Base-by-base conservation (phyloP, 2,888 invertebrate species). In the Syritta pipiens region DNA sequence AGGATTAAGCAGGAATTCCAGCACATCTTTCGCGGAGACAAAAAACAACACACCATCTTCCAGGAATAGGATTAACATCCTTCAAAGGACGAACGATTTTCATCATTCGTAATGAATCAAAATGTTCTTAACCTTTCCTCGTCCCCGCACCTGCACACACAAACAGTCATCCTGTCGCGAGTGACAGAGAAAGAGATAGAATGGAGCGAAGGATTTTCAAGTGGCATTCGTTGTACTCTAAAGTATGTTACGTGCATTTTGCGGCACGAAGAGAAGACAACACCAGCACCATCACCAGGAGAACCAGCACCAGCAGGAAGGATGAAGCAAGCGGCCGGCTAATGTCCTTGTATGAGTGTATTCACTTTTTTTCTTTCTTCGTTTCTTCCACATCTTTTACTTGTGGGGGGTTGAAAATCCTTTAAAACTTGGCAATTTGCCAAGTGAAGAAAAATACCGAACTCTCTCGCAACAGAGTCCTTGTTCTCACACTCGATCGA, bases 231-330 rank as follows among this genome's bases (percentile, higher is more conserved):
- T 77, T 77, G 77, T 76, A 76, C 76, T 77, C 71, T 77, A 77
- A 77, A 77, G 71, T 77, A 77, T 77, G 77, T 67, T 77, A 77
- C 72, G 65, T 77, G 72, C 77, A 72, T 77, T 67, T 77, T 71
- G 77, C 71, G 77, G 71, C 77, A 77, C 51, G 51, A 53, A 44
- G 46, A 40, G 60, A 37, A 28, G 37, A 24, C 22, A 30, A 46
- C 10, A 24, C 35, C 22, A 28, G 30, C 20, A 55, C 28, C 10
- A 35, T 22, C 7, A 19, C 20, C 22, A 26, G 35, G 12, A 12
- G 22, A 7, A 9, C 7, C 24, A 22, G 28, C 7, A 19, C 10
- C 22, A 22, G 32, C 14, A 20, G 19, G 9, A 19, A 68, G 55
- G 22, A 57, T 48, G 53, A 53, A 26, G 53, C 51, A 60, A 60